phyloP scores from a whole-genome alignment of 2,888 invertebrate species.

The Phortica magna region DNA sequence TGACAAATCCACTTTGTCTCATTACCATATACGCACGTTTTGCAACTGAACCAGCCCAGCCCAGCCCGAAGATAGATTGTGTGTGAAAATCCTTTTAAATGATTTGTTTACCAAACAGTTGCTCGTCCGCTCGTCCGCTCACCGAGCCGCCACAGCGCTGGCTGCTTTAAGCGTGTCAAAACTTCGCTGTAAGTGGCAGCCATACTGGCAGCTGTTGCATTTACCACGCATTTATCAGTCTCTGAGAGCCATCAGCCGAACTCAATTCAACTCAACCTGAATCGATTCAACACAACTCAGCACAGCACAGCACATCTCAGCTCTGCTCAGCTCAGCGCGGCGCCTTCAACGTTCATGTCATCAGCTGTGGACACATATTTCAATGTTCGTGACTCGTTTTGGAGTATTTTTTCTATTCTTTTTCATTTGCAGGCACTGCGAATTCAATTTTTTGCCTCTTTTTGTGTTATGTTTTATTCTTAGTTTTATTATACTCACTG shows the following conservation, averaged over 20 bases:
- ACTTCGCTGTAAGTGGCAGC: conserved; percentile 56
- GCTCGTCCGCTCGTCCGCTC: conserved; percentile 42
- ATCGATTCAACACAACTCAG: conserved; percentile 34
- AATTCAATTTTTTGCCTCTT: not conserved
- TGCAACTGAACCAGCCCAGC: conserved; percentile 33
- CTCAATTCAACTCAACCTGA: conserved; percentile 44
- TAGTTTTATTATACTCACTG: conserved; percentile 63
- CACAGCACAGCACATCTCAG: conserved; percentile 40
- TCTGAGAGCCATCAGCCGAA: conserved; percentile 46
- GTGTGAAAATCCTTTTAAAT: conserved; percentile 72
- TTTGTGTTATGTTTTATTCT: conserved; percentile 47
- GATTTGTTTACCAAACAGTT: conserved; percentile 69
- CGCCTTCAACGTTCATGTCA: conserved; percentile 54
- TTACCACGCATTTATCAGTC: conserved; percentile 72
- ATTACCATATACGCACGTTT: conserved; percentile 32
- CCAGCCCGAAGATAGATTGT: conserved; percentile 64
- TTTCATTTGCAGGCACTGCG: conserved; percentile 15
- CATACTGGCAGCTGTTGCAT: conserved; percentile 71
- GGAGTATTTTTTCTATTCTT: conserved; percentile 46
- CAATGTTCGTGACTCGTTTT: conserved; percentile 70
- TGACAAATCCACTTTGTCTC: conserved; percentile 30
- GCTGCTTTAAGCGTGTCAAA: not conserved
- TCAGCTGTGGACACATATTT: conserved; percentile 67
- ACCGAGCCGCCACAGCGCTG: conserved; percentile 34
- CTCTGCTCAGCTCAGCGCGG: conserved; percentile 39